Evolutionary conservation across 2,797 vertebrate genomes (phyloP), one percentile per base, ranked within the genome.

Genomic region (Scolopax rusticola): DNA sequence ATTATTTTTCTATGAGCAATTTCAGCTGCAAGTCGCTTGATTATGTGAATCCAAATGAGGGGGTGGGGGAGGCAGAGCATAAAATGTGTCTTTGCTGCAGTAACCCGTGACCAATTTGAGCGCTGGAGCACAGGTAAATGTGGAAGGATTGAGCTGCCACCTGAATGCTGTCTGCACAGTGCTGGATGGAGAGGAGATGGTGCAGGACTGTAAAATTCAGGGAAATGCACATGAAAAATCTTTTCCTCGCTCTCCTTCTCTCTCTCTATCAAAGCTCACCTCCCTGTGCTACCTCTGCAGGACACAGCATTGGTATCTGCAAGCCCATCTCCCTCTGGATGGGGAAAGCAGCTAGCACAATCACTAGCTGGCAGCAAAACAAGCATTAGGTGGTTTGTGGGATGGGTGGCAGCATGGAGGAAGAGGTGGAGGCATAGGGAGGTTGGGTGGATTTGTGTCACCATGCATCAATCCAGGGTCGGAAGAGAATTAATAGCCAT

Each of bases 1-100:
- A 95, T 97, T 97, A 96, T 95, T 93, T 97, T 94, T 94, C 95
- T 91, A 69, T 84, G 95, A 97, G 96, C 94, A 94, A 95, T 97
- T 97, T 97, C 87, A 89, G 94, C 94, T 97, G 85, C 84, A 69
- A 94, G 95, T 94, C 3, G 43, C 91, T 95, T 96, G 96, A 97
- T 97, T 97, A 95, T 90, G 38, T 95, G 95, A 96, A 96, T 97
- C 92, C 87, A 90, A 96, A 95, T 94, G 79, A 94, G 69, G 90
- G 67, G 47, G 36, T 23, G 64, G 91, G 75, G 81, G 47, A 89
- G 90, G 88, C 65, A 88, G 38, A 85, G 69, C n/a, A 79, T 64
- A 89, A 90, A 95, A 88, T 6, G 8, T 88, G 82, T 23, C 90
- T 94, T 45, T 4, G 6, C 67, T 87, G 85, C 96, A 91, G 93